Base-by-base conservation (phyloP, 2,113 vertebrate species). In the Centropus bengalensis region DNA sequence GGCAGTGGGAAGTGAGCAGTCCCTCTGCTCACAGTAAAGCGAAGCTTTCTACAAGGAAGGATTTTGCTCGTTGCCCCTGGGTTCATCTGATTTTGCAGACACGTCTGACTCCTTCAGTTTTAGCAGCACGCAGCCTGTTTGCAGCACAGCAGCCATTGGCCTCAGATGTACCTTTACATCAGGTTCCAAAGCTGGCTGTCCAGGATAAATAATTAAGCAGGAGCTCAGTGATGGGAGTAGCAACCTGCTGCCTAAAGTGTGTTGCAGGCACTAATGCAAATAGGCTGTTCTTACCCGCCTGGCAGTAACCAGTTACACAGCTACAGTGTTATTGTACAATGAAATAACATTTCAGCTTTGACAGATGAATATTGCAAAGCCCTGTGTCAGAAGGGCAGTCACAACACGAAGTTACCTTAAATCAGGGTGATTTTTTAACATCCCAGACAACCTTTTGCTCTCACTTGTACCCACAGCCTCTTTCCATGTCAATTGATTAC, bases 381-480 rank as follows among this genome's bases (percentile, higher is more conserved):
- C 11, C 30, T 44, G 47, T 51, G 79, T 70, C 15, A 20, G 36
- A 16, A 71, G 36, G 54, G 6, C 52, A 67, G 33, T 19, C 38
- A 59, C 45, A 69, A 68, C 17, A 24, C 5, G 36, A 76, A 58
- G 22, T 19, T 75, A 87, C 49, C 52, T 82, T 30, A 78, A 70
- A 68, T 42, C 55, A 71, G 60, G 20, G 55, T 0, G 0, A 9
- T 49, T 68, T 73, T 91, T 76, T 40, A 76, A 40, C 2, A 1
- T 16, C 54, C 30, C 33, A 6, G 17, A 10, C 54, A 84, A 40
- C n/a, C 33, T 89, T 93, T 76, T 69, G 30, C 55, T 91, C 38
- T 74, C 52, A 6, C 55, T 66, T n/a, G 22, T 44, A 42, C 58
- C 26, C 80, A 23, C 55, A 86, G 80, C 55, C 44, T 86, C 47